A percentile compares a stretch with the other conserved stretches of the same genome.
phyloP scores from a whole-genome alignment of 2,113 vertebrate genomes.

The Crotophaga sulcirostris region DNA sequence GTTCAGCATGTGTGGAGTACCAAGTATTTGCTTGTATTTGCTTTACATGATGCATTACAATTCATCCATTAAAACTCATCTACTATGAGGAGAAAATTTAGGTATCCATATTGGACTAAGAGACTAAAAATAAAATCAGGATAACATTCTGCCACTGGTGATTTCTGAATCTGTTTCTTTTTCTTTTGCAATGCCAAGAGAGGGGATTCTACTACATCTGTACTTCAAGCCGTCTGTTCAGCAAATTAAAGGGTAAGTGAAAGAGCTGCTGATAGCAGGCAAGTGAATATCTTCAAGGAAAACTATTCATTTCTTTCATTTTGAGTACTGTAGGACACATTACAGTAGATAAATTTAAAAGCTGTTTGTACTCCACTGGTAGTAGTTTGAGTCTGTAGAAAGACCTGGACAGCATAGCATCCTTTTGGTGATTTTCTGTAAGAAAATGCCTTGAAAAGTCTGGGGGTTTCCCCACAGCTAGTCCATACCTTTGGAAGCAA shows the following conservation, averaged over 20 bases:
- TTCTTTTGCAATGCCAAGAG: background rate
- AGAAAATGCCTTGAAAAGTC: background rate
- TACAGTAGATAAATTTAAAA: background rate
- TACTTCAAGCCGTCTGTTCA: background rate
- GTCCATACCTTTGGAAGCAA: background rate
- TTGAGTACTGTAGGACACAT: background rate
- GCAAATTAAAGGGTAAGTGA: background rate
- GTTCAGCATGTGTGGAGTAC: background rate
- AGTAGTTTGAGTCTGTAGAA: fast-evolving
- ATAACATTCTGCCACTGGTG: background rate
- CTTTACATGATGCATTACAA: background rate
- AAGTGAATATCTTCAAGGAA: background rate
- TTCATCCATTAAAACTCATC: no score
- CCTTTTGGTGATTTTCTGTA: background rate
- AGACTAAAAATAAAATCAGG: background rate
- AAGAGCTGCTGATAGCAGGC: background rate
- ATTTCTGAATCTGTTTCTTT: background rate
- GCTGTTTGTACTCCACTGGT: background rate
- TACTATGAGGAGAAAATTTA: background rate
- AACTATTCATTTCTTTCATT: background rate
- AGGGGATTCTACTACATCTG: background rate
- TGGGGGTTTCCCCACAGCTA: background rate
- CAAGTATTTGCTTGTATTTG: background rate
- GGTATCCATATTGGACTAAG: background rate
- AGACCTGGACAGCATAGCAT: background rate